Conservation (phyloP, 2,888 invertebrate genomes). For the Parnassius orleans region DNA sequence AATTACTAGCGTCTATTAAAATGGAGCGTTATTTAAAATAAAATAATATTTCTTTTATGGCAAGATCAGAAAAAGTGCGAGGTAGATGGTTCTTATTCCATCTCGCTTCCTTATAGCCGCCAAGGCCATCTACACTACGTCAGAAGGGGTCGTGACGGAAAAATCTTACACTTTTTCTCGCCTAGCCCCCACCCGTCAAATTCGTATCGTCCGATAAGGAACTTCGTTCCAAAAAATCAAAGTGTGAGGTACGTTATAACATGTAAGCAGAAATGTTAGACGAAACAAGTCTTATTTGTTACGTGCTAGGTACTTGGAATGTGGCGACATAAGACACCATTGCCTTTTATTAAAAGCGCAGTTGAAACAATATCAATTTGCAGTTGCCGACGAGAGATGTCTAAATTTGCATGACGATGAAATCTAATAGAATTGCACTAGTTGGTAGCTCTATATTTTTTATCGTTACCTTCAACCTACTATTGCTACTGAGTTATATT, state of each 20-base stretch:
- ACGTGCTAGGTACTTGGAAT: constrained; percentile 36
- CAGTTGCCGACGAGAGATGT: constrained; percentile 46
- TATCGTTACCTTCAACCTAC: constrained; percentile 35
- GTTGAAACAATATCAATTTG: constrained; percentile 64
- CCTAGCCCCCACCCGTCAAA: too few relatives aligned
- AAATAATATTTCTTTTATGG: too few relatives aligned
- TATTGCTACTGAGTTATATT: constrained; percentile 10
- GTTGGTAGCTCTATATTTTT: constrained; percentile 41
- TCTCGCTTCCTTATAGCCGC: too few relatives aligned
- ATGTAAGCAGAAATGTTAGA: constrained; percentile 5
- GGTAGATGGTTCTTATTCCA: too few relatives aligned
- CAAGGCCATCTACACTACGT: too few relatives aligned
- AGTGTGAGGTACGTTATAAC: not conserved
- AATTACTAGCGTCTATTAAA: too few relatives aligned
- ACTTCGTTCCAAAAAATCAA: too few relatives aligned
- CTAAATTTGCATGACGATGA: constrained; percentile 62
- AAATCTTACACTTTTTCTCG: too few relatives aligned
- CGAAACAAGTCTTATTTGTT: constrained; percentile 15
- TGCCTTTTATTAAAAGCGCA: constrained; percentile 51
- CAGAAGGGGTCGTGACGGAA: too few relatives aligned
- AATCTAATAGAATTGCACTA: constrained; percentile 44
- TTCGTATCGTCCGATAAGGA: too few relatives aligned
- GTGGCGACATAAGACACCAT: constrained; percentile 39
- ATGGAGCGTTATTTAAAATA: too few relatives aligned
- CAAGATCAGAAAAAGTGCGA: too few relatives aligned